These are phyloP conservation scores for Helicolenus hilgendorfi DNA, from an alignment of 2,797 vertebrate genomes.

Conservation along the genomic window DNA sequence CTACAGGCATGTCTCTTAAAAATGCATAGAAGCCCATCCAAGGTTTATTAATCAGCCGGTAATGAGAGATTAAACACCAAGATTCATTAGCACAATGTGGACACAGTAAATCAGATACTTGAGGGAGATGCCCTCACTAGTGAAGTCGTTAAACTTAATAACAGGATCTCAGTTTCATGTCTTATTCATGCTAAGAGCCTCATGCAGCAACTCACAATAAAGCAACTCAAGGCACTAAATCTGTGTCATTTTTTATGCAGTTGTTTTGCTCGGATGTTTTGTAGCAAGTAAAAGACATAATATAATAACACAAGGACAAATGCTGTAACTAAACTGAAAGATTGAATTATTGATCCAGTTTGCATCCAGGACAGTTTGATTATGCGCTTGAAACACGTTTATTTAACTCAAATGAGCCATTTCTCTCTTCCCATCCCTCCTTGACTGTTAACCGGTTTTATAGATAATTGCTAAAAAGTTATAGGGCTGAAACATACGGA, in stretches of 20 bases:
- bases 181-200: conserved; percentile 34
- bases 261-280: background rate
- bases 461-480: conserved; percentile 52
- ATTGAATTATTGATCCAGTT: conserved; percentile 25
- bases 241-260: background rate
- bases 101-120: conserved; percentile 67
- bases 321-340: background rate
- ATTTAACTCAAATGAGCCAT: conserved; percentile 1
- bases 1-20: conserved; percentile 59
- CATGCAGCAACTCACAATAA: conserved; percentile 1
- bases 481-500: conserved; percentile 24
- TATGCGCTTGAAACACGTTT: conserved; percentile 16
- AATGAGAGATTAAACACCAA: conserved; percentile 75
- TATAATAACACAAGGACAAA: background rate
- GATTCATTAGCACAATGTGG: conserved; percentile 68
- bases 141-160: conserved; percentile 60
- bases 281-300: background rate
- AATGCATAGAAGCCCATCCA: conserved; percentile 42
- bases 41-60: conserved; percentile 78
- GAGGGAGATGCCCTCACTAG: conserved; percentile 32
- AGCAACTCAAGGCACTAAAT: conserved; percentile 10
- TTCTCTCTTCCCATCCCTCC: background rate
- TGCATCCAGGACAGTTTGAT: conserved; percentile 9
- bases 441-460: conserved; percentile 46
- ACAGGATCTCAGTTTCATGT: conserved; percentile 43